A percentile compares a stretch with the other conserved stretches of the same genome.
Conservation (phyloP, 1,140 invertebrate species). For the Polypedilum vanderplanki region DNA sequence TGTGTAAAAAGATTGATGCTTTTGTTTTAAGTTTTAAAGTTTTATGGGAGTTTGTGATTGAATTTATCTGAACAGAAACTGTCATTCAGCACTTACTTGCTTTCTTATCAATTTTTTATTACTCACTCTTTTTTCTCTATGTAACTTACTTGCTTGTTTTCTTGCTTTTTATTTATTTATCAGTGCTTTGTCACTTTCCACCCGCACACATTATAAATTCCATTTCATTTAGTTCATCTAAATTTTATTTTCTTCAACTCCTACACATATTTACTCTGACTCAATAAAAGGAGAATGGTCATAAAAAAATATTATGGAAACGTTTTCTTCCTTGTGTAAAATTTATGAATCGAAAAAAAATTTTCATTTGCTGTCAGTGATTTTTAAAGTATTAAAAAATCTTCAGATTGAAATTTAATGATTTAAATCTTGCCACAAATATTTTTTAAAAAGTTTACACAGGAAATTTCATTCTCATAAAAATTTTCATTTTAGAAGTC, state of each 20-base stretch:
- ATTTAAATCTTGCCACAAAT: neutral
- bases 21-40: no score
- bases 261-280: neutral
- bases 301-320: conserved; percentile 13
- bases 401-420: conserved; percentile 24
- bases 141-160: no score
- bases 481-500: neutral
- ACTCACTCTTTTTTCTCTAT: no score
- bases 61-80: no score
- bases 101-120: no score
- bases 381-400: neutral
- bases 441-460: neutral
- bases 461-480: neutral
- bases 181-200: no score
- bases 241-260: no score
- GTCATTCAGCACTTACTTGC: no score
- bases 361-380: neutral
- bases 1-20: no score
- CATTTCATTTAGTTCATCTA: neutral
- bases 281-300: neutral
- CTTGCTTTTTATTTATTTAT: no score
- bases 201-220: neutral
- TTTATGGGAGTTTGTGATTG: no score
- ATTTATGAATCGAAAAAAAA: neutral
- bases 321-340: neutral